These are phyloP conservation scores for Drosophila emarginata DNA, from an alignment of 2,888 invertebrate species.

Conservation along the genomic window DNA sequence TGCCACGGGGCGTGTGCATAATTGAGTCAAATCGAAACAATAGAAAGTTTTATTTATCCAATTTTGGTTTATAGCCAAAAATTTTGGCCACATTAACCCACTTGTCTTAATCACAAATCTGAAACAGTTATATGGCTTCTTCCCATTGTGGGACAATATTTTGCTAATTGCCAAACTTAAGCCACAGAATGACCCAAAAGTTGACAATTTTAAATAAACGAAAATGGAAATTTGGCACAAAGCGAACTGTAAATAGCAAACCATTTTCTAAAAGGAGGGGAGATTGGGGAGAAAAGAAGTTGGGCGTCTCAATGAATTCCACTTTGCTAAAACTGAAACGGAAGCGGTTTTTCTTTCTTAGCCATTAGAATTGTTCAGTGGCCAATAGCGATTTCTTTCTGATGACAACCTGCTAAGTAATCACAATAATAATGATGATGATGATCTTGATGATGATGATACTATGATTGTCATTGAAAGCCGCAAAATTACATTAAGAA, in stretches of 20 bases:
- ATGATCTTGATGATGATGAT: constrained; percentile 3
- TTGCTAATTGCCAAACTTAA: constrained; percentile 63
- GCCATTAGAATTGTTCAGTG: constrained; percentile 67
- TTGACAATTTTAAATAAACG: constrained; percentile 59
- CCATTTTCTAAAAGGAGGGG: neutral
- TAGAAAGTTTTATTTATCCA: constrained; percentile 43
- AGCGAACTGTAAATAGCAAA: constrained; percentile 41
- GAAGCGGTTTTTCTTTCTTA: constrained; percentile 74
- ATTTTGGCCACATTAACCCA: constrained; percentile 30
- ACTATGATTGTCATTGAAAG: constrained; percentile 42
- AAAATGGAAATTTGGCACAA: constrained; percentile 68
- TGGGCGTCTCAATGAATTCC: constrained; percentile 60
- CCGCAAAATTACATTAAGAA: constrained; percentile 72
- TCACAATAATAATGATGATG: constrained; percentile 20
- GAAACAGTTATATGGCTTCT: constrained; percentile 55
- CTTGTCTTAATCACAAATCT: constrained; percentile 33
- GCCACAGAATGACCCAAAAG: constrained; percentile 60
- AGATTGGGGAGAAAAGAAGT: constrained; percentile 6
- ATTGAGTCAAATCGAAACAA: constrained; percentile 32
- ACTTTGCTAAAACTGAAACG: constrained; percentile 71
- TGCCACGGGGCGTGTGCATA: constrained; percentile 38
- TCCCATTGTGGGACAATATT: constrained; percentile 59
- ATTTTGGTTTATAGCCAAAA: constrained; percentile 46
- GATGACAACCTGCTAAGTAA: constrained; percentile 73
- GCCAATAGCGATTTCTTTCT: constrained; percentile 69